Conservation (phyloP, 1,140 invertebrate genomes). For the Palaemon carinicauda region DNA sequence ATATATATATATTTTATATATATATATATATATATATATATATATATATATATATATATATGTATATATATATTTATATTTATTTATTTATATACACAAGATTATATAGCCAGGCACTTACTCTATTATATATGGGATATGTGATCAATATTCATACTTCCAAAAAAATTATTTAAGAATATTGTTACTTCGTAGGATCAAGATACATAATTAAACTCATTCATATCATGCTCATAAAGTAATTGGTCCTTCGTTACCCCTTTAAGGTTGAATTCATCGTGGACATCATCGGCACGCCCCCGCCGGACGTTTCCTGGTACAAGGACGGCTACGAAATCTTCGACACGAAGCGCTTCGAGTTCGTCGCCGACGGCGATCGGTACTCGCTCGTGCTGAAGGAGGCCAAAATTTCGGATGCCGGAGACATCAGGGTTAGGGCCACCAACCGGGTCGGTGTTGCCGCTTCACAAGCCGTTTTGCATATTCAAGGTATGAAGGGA, state of each 20-base stretch:
- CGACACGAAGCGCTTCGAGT: constrained; percentile 60
- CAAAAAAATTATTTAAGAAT: too few relatives aligned
- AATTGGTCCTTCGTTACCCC: neutral
- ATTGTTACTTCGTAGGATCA: too few relatives aligned
- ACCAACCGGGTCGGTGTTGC: constrained; percentile 83
- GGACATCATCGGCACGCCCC: constrained; percentile 80
- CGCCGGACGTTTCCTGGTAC: constrained; percentile 91
- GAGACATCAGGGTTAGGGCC: constrained; percentile 87
- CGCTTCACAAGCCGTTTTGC: constrained; percentile 76
- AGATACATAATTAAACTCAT: too few relatives aligned
- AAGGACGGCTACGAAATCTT: constrained; percentile 74
- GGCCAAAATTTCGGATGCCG: constrained; percentile 79
- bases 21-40: too few relatives aligned
- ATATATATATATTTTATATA: too few relatives aligned
- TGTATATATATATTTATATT: too few relatives aligned
- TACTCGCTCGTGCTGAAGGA: constrained; percentile 85
- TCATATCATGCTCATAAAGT: too few relatives aligned
- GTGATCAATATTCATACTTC: too few relatives aligned
- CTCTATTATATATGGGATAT: too few relatives aligned
- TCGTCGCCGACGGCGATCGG: constrained; percentile 75
- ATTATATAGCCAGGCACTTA: too few relatives aligned
- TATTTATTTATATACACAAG: too few relatives aligned
- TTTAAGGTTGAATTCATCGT: constrained; percentile 79
- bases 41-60: too few relatives aligned
- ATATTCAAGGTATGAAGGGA: constrained; percentile 73